Evolutionary conservation across 2,888 invertebrate genomes (phyloP).

Genomic region (Epirrhoe tristata): DNA sequence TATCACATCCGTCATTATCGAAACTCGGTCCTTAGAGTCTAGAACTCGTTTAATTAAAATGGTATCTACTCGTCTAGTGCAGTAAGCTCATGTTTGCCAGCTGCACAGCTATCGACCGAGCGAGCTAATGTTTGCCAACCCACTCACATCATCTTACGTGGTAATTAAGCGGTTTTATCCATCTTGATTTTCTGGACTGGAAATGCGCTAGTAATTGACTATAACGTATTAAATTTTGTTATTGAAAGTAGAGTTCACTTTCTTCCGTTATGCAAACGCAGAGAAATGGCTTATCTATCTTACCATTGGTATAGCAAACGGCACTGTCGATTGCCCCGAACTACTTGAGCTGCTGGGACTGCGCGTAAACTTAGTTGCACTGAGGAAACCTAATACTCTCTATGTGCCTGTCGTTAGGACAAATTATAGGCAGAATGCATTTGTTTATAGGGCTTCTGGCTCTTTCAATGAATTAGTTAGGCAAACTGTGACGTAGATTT

Average conservation of each 20-base stretch:
- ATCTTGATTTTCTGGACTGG: constrained; percentile 22
- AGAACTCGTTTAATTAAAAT: constrained; percentile 78
- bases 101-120: constrained; percentile 51
- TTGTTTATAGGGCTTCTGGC: no score
- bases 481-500: no score
- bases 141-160: constrained; percentile 35
- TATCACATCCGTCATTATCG: constrained; percentile 7
- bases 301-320: no score
- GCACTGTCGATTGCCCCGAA: no score
- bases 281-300: no score
- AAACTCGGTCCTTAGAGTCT: constrained; percentile 39
- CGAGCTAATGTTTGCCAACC: constrained; percentile 56
- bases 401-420: no score
- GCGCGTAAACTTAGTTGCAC: no score
- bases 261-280: no score
- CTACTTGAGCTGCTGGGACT: no score
- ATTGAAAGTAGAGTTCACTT: constrained; percentile 6
- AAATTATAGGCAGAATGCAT: no score
- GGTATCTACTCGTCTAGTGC: constrained; percentile 71
- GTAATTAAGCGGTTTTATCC: constrained; percentile 31
- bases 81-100: constrained; percentile 73
- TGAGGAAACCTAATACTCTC: no score
- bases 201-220: constrained; percentile 11
- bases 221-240: background rate
- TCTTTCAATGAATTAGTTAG: no score